Evolutionary conservation across 92 coral and sea anemone genomes (phyloP), one percentile per base, ranked within the genome.

Genomic region (Ricordea florida): DNA sequence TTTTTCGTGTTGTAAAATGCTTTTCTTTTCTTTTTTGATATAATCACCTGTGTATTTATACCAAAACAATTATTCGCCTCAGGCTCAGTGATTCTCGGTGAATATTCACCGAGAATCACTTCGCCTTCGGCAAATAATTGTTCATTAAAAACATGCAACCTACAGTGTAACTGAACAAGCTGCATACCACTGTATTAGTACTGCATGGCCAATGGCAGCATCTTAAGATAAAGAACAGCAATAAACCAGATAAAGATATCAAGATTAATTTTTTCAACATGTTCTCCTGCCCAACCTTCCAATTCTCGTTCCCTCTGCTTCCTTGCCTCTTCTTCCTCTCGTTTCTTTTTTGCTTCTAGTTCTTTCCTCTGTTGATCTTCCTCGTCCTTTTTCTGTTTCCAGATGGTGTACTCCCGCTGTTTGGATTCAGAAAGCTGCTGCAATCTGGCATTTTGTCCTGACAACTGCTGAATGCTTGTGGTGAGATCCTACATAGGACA

Each of bases 361-460:
- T 94, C 98, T 46, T 64, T 87, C 35, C 80, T 81, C 60, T 76
- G 76, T 38, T 85, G 81, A 28, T 86, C 92, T 16, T 94, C 98
- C 16, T 93, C 97, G 47, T 94, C 98, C 72, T 94, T 93, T 40
- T 76, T 76, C 38, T 82, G 85, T 73, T 91, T 94, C 97, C 93
- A 92, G 10, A 72, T 35, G 2, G 83, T 82, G 65, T 91, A 88
- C 28, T 94, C 98, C 30, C 93, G 83, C 72, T 94, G 97, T 41
- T 85, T 94, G 29, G 89, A 73, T 60, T 94, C 98, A 61, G 93
- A 58, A 14, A 85, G 63, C 36, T 94, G 94, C 24, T 93, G 98
- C 28, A 94, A 75, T 20, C 97, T 80, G 47, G 81, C 36, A 72
- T 85, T 94, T 72, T 94, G 97, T 50, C 87, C 92, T 46, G 82